A percentile compares a stretch with the other conserved stretches of the same genome.
Evolutionary conservation across 2,888 invertebrate species (phyloP).

Genomic region (Bombylius discolor): DNA sequence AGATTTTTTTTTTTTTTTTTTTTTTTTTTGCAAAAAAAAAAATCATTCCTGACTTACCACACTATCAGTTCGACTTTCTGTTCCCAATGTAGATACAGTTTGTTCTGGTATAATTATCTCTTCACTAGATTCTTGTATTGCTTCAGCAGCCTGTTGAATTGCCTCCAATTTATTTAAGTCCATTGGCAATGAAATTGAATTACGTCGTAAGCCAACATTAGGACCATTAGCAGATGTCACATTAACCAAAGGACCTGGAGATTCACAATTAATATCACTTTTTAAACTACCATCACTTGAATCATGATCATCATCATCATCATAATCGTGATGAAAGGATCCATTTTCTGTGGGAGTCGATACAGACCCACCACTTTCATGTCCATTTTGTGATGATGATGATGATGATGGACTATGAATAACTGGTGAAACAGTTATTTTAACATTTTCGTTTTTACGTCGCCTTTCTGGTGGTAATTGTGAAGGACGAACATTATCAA

Average conservation of each 20-base stretch:
- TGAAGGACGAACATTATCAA: no score
- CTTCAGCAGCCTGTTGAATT: constrained; percentile 38
- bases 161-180: constrained; percentile 50
- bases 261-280: constrained; percentile 13
- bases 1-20: no score
- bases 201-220: constrained; percentile 42
- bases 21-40: no score
- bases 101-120: background rate
- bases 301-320: background rate
- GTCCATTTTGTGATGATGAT: background rate
- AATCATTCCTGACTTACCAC: background rate
- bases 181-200: constrained; percentile 62
- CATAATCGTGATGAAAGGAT: background rate
- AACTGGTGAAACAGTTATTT: background rate
- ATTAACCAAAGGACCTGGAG: constrained; percentile 36
- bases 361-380: no score
- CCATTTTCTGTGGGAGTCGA: no score
- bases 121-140: no score
- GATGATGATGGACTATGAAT: background rate
- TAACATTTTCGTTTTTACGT: background rate
- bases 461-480: background rate
- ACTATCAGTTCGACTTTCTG: constrained; percentile 1
- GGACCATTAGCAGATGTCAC: constrained; percentile 30
- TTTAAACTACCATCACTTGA: background rate
- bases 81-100: background rate